Evolutionary conservation across 2,888 invertebrate species (phyloP).

Genomic region (Drosophila subquinaria): DNA sequence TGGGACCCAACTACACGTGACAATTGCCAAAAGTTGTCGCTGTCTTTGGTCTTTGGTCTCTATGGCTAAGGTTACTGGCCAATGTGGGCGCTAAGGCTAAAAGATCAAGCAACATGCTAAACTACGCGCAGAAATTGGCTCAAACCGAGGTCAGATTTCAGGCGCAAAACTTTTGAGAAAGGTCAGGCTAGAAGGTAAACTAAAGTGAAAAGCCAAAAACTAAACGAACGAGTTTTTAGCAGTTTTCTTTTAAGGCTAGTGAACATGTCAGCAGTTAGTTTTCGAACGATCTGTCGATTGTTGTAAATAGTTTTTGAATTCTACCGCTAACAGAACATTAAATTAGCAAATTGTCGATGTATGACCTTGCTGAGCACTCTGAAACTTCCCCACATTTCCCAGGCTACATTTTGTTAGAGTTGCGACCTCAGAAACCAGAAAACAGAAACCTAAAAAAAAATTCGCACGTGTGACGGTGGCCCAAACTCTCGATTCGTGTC

Average conservation of each 20-base stretch:
- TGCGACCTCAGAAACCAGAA: constrained; percentile 18
- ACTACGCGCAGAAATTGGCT: constrained; percentile 30
- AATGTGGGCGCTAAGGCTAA: constrained; percentile 23
- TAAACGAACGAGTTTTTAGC: neutral
- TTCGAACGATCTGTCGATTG: constrained; percentile 7
- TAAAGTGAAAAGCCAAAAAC: constrained; percentile 15
- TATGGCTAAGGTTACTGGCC: constrained; percentile 40
- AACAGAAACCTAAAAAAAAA: constrained; percentile 21
- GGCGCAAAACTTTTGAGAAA: constrained; percentile 26
- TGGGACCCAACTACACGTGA: constrained; percentile 69
- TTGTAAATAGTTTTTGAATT: neutral
- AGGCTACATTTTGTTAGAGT: constrained; percentile 18
- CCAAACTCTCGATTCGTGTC: constrained; percentile 41
- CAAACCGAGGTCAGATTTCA: constrained; percentile 28
- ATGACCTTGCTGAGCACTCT: constrained; percentile 32
- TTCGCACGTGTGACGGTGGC: constrained; percentile 64
- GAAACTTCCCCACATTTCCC: constrained; percentile 11
- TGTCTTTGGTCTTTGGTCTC: neutral
- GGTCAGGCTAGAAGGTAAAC: constrained; percentile 37
- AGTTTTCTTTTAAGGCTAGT: constrained; percentile 16
- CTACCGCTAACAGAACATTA: neutral
- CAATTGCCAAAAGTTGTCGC: constrained; percentile 51
- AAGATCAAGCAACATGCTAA: constrained; percentile 50
- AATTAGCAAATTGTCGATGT: constrained; percentile 12
- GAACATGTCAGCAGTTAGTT: constrained; percentile 12